These are phyloP conservation scores for Acridotheres tristis DNA, from an alignment of 2,797 vertebrate genomes.

Conservation along the genomic window DNA sequence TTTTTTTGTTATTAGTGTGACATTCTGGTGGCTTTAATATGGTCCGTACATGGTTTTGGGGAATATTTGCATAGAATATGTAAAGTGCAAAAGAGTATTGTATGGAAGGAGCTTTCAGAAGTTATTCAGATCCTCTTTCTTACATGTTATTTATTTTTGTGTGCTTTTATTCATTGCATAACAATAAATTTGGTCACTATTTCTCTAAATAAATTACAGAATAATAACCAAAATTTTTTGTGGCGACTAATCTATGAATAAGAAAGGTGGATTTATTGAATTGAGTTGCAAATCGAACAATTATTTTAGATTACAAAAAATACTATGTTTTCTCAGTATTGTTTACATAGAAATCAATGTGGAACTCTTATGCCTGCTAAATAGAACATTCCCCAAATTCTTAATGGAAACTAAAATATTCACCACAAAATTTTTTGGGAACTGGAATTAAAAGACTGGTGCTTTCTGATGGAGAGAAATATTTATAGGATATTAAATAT, in stretches of 20 bases:
- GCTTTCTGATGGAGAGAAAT: not conserved
- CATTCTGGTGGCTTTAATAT: not conserved
- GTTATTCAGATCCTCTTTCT: not conserved
- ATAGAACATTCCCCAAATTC: not conserved
- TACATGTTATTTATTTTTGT: not conserved
- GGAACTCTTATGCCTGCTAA: not conserved
- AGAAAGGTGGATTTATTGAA: not conserved
- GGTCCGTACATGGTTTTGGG: not conserved
- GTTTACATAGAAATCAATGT: not conserved
- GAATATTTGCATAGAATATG: not conserved
- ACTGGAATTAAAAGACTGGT: not conserved
- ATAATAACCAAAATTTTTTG: not conserved
- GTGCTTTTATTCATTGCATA: not conserved
- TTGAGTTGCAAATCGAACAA: not conserved
- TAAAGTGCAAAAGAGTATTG: not conserved
- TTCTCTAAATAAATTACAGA: not conserved
- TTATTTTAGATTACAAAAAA: not conserved
- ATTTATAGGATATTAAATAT: not conserved
- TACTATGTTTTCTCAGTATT: not conserved
- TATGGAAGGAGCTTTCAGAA: not conserved
- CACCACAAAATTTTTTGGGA: not conserved
- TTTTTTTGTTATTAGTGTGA: not conserved
- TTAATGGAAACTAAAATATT: not conserved
- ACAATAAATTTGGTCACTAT: not conserved
- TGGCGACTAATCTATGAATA: not conserved